These are phyloP conservation scores for Rhabdomys dilectus DNA, from an alignment of 2,113 vertebrate species.

Conservation along the genomic window DNA sequence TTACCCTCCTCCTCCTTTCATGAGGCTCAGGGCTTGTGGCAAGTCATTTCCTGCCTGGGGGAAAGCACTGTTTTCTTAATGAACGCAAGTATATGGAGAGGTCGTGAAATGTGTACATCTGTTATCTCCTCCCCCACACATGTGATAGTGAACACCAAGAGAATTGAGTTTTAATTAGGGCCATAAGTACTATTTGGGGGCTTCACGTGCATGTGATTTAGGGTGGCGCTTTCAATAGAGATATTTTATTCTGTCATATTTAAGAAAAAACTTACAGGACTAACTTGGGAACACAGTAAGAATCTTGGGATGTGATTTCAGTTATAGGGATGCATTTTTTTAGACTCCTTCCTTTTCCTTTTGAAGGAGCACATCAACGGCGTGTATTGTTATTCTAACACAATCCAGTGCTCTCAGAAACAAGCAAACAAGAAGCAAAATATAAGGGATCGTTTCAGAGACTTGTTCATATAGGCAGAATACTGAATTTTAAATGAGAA, in stretches of 20 bases:
- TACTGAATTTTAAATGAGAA: conserved; percentile 23
- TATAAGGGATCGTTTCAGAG: neutral
- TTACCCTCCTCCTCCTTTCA: conserved; percentile 17
- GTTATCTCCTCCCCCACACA: neutral
- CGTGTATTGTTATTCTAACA: neutral
- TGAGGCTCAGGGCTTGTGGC: neutral
- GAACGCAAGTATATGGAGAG: neutral
- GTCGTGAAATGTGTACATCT: neutral
- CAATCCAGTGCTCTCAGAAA: neutral
- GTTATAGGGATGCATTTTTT: neutral
- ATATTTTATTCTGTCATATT: conserved; percentile 30
- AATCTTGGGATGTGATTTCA: neutral
- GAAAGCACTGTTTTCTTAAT: conserved; percentile 22
- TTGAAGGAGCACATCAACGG: conserved; percentile 1
- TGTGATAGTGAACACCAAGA: neutral
- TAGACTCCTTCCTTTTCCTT: neutral
- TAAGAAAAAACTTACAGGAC: neutral
- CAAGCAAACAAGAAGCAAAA: neutral
- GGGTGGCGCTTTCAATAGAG: neutral
- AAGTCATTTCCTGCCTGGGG: neutral
- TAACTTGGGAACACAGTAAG: neutral
- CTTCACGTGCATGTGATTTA: conserved; percentile 31
- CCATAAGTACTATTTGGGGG: conserved; percentile 7
- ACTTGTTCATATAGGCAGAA: neutral
- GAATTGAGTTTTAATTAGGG: conserved; percentile 57